These are phyloP conservation scores for Periophthalmodon schlosseri DNA, from an alignment of 2,113 vertebrate species.

Conservation along the genomic window DNA sequence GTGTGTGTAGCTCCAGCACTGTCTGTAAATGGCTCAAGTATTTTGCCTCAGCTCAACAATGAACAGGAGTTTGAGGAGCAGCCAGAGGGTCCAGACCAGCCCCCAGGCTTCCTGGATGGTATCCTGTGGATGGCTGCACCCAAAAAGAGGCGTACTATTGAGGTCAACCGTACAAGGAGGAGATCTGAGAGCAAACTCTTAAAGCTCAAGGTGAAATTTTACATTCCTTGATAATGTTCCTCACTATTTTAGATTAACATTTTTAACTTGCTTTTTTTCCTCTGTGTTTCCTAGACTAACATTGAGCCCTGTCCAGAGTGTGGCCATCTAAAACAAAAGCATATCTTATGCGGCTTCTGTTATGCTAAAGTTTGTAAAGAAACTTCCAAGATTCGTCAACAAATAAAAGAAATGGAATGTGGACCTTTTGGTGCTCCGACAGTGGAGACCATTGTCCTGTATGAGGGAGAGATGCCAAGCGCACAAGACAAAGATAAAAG, in stretches of 20 bases:
- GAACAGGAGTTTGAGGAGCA: slow-evolving; percentile 21
- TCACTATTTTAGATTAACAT: neutral
- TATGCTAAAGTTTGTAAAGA: slow-evolving; percentile 86
- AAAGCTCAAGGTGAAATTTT: neutral
- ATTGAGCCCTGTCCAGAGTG: slow-evolving; percentile 90
- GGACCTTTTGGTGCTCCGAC: slow-evolving; percentile 81
- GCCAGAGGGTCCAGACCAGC: slow-evolving; percentile 40
- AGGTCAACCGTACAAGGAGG: slow-evolving; percentile 90
- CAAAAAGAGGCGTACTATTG: slow-evolving; percentile 90
- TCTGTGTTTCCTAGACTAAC: slow-evolving; percentile 79
- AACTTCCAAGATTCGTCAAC: slow-evolving; percentile 78
- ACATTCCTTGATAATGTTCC: neutral
- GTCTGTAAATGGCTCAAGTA: slow-evolving; percentile 70
- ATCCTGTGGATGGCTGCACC: slow-evolving; percentile 95
- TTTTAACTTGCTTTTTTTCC: neutral
- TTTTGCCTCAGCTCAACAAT: slow-evolving; percentile 55
- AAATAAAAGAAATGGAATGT: slow-evolving; percentile 84
- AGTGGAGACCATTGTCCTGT: slow-evolving; percentile 85
- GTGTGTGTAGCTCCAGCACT: slow-evolving; percentile 79
- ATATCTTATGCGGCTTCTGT: slow-evolving; percentile 89
- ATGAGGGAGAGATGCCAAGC: slow-evolving; percentile 81
- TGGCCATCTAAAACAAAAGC: slow-evolving; percentile 92
- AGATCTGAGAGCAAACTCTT: slow-evolving; percentile 79
- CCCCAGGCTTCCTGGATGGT: slow-evolving; percentile 69
- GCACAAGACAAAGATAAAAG: slow-evolving; percentile 83